A percentile compares a stretch with the other conserved stretches of the same genome.
These are phyloP conservation scores for Teleiodes luculella DNA, from an alignment of 2,888 invertebrate species.

Conservation along the genomic window DNA sequence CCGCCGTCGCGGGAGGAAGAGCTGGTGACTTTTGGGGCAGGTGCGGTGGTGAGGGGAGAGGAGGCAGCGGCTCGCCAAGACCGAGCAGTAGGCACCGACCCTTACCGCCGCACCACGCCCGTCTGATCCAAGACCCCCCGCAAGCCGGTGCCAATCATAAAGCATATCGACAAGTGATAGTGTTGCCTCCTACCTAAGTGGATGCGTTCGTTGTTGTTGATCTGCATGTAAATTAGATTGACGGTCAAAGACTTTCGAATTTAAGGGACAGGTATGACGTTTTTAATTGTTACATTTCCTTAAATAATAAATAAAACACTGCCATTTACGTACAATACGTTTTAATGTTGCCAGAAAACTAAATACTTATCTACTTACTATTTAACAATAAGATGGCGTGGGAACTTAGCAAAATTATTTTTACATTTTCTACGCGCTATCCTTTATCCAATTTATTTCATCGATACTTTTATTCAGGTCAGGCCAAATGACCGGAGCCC, in stretches of 20 bases:
- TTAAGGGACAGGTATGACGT: conserved; percentile 34
- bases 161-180: conserved; percentile 75
- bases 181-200: conserved; percentile 44
- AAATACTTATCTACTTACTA: too few species aligned
- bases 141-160: conserved; percentile 45
- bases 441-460: neutral
- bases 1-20: conserved; percentile 82
- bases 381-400: too few species aligned
- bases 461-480: conserved; percentile 26
- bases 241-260: conserved; percentile 10
- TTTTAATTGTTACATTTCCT: conserved; percentile 72
- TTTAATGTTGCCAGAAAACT: neutral
- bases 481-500: conserved; percentile 55
- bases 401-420: too few species aligned
- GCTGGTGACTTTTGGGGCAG: conserved; percentile 84
- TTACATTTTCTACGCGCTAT: neutral
- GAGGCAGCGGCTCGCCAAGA: conserved; percentile 54
- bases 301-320: conserved; percentile 65
- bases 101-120: conserved; percentile 79
- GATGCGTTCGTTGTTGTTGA: neutral
- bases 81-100: conserved; percentile 75
- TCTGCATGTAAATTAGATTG: neutral
- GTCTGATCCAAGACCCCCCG: conserved; percentile 61
- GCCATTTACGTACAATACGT: conserved; percentile 61
- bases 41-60: conserved; percentile 56